Conservation (phyloP, 2,888 invertebrate genomes). For the Dolichopus griseipennis region DNA sequence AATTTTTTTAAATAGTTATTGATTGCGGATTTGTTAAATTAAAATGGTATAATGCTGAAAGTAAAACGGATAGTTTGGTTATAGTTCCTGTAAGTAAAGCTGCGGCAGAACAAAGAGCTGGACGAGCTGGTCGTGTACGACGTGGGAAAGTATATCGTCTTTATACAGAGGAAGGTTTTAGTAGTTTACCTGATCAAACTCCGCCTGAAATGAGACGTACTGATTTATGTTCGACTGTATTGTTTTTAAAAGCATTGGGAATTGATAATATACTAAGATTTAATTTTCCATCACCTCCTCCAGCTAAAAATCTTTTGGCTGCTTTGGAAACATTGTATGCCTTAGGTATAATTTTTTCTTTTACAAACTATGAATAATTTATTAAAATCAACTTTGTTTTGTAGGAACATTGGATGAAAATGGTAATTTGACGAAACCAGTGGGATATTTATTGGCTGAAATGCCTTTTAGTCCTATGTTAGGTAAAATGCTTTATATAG, state of each 20-base stretch:
- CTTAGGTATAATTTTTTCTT: slow-evolving; percentile 43
- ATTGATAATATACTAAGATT: slow-evolving; percentile 87
- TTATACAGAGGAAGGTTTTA: slow-evolving; percentile 68
- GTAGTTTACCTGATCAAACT: slow-evolving; percentile 58
- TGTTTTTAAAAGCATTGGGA: slow-evolving; percentile 89
- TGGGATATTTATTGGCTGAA: slow-evolving; percentile 83
- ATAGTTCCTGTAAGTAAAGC: slow-evolving; percentile 77
- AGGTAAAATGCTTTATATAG: slow-evolving; percentile 72
- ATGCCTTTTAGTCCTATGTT: slow-evolving; percentile 81
- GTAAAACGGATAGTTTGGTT: slow-evolving; percentile 75
- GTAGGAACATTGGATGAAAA: slow-evolving; percentile 60
- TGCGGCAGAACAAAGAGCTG: slow-evolving; percentile 85
- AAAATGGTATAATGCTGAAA: slow-evolving; percentile 75
- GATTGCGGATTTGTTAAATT: slow-evolving; percentile 95
- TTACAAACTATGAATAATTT: background rate
- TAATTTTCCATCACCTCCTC: slow-evolving; percentile 87
- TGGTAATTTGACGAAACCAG: slow-evolving; percentile 66
- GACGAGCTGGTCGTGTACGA: slow-evolving; percentile 77
- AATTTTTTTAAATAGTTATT: slow-evolving; percentile 56
- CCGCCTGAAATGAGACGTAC: slow-evolving; percentile 91
- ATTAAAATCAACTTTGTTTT: background rate
- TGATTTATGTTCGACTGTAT: slow-evolving; percentile 72
- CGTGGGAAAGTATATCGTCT: slow-evolving; percentile 80
- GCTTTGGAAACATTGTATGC: slow-evolving; percentile 85
- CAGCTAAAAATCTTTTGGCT: slow-evolving; percentile 73